These are phyloP conservation scores for Columba livia DNA, from an alignment of 2,113 vertebrate genomes.

Conservation along the genomic window DNA sequence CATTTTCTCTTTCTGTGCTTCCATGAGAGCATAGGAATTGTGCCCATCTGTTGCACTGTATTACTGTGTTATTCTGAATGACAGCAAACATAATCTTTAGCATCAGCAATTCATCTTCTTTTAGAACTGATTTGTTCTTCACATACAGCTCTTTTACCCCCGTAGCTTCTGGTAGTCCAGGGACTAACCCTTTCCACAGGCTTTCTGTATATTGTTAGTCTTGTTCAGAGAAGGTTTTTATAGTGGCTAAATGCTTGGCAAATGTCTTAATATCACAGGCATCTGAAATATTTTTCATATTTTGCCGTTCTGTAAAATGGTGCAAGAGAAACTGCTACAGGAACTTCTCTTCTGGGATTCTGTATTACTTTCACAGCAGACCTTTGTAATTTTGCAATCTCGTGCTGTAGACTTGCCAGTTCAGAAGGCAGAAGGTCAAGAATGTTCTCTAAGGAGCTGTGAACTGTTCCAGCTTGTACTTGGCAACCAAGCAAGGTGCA, in stretches of 20 bases:
- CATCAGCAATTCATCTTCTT: not conserved
- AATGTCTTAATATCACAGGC: not conserved
- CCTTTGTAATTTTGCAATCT: not conserved
- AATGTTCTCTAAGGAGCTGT: not conserved
- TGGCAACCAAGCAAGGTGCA: not conserved
- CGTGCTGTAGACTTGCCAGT: not conserved
- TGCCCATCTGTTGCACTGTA: not conserved
- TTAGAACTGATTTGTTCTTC: not conserved
- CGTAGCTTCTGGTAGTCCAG: not conserved
- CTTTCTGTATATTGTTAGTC: not conserved
- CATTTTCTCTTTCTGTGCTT: not conserved
- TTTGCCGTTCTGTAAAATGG: not conserved
- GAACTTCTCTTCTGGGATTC: not conserved
- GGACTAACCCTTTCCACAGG: fast-evolving
- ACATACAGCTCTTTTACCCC: not conserved
- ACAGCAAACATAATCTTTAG: not conserved
- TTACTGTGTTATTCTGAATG: not conserved
- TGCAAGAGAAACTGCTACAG: not conserved
- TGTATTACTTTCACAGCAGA: not conserved
- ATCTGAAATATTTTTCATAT: not conserved
- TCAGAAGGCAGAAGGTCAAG: not conserved
- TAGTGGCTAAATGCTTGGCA: not conserved
- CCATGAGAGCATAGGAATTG: not conserved
- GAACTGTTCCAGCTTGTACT: not conserved
- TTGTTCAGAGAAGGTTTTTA: not conserved